Evolutionary conservation across 2,888 invertebrate species (phyloP).

Genomic region (Aphelenchoides bicaudatus): DNA sequence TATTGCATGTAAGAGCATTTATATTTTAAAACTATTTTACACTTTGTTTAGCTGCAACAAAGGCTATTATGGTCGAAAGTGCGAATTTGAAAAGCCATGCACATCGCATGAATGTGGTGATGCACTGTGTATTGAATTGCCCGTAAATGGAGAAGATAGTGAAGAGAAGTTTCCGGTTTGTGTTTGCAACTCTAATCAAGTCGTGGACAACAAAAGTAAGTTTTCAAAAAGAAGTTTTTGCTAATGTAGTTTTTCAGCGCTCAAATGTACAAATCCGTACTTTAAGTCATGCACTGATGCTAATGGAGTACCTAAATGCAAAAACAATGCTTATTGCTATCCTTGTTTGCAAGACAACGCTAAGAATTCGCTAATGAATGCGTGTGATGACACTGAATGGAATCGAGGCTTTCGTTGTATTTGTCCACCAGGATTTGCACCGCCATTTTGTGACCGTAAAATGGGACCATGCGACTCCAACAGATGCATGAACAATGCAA

Average conservation of each 20-base stretch:
- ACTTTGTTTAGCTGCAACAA: conserved; percentile 16
- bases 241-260: conserved; percentile 18
- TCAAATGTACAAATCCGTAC: conserved; percentile 19
- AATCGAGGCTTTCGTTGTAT: conserved; percentile 28
- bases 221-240: neutral
- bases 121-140: conserved; percentile 13
- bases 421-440: conserved; percentile 26
- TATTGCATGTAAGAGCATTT: conserved; percentile 20
- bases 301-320: conserved; percentile 14
- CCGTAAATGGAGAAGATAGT: conserved; percentile 6
- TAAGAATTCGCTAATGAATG: conserved; percentile 4
- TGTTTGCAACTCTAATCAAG: conserved; percentile 25
- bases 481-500: conserved; percentile 16
- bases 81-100: conserved; percentile 23
- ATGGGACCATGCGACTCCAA: conserved; percentile 15
- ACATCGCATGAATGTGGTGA: conserved; percentile 17
- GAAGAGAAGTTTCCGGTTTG: conserved; percentile 16
- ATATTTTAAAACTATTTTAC: neutral
- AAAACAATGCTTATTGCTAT: conserved; percentile 23
- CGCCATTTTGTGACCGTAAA: conserved; percentile 23
- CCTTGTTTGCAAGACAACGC: conserved; percentile 19
- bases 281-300: conserved; percentile 6
- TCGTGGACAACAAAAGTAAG: conserved; percentile 21
- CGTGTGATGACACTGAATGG: neutral
- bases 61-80: conserved; percentile 19